Evolutionary conservation across 2,888 invertebrate genomes (phyloP), one percentile per base, ranked within the genome.

Genomic region (Nomada lathburiana): DNA sequence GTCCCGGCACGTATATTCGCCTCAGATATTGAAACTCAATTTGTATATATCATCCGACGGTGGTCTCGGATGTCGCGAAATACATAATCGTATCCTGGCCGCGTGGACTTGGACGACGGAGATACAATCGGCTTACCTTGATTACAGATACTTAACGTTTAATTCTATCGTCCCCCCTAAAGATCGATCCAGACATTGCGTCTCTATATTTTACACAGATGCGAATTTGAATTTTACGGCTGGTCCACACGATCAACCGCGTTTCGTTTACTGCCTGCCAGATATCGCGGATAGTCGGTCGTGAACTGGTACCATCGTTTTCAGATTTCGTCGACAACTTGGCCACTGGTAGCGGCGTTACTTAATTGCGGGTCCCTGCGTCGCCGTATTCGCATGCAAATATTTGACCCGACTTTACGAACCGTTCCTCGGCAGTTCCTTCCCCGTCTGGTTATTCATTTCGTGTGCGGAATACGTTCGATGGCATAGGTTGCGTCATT

Each of bases 11-110:
- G 47, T 76, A 86, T 75, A 69, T 82, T 76, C 26, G 16, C 26
- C 53, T 52, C 50, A 55, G 69, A 87, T 82, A 83, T 81, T 75
- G 76, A 85, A 77, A 80, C 63, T 75, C 75, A 62, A 79, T 87
- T 70, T 42, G 29, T 36, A 75, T 52, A 63, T 73, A 63, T 75
- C 64, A 10, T 3, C 16, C 18, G 29, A 13, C 62, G 67, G 71
- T 76, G 76, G 71, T n/a, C 55, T 47, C 18, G 42, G 36, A 70
- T 79, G 36, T 36, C 36, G 36, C 7, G 36, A 7, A 36, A 36
- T 36, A 36, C 36, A 7, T 36, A 36, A 36, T 36, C 36, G 36
- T 50, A 50, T 16, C 47, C 18, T 20, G 13, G 5, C 47, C 57
- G 50, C 42, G 26, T 42, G 47, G n/a, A 11, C 62, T 20, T 26